Conservation (phyloP, 2,888 invertebrate species). For the Leptopilina drosophilae region DNA sequence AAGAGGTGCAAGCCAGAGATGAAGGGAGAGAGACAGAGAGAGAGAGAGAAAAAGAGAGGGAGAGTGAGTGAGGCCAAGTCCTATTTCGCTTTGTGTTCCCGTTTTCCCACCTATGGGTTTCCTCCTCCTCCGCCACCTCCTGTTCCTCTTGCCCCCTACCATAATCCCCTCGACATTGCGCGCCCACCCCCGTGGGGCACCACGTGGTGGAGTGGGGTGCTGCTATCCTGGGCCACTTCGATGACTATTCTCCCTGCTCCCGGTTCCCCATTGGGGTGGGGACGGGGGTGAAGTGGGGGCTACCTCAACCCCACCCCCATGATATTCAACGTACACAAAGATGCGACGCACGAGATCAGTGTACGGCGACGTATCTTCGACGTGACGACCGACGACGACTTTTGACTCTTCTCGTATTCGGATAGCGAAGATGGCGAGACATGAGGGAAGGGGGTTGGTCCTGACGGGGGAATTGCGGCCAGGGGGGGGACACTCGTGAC, state of each 20-base stretch:
- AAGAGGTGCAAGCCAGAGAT: conserved; percentile 45
- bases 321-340: conserved; percentile 41
- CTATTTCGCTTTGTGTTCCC: conserved; percentile 68
- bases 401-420: conserved; percentile 40
- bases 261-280: conserved; percentile 63
- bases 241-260: conserved; percentile 65
- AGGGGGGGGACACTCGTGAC: conserved; percentile 47
- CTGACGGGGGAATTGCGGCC: conserved; percentile 47
- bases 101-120: conserved; percentile 70
- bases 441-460: conserved; percentile 27
- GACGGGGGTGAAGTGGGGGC: conserved; percentile 67
- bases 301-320: conserved; percentile 48
- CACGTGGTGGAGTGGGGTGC: conserved; percentile 68
- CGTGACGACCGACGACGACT: conserved; percentile 41
- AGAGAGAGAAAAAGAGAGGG: conserved; percentile 55
- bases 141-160: conserved; percentile 54
- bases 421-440: conserved; percentile 27
- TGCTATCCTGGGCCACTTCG: conserved; percentile 66
- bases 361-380: conserved; percentile 33
- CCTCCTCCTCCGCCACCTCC: conserved; percentile 59
- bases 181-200: conserved; percentile 65
- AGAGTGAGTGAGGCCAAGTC: conserved; percentile 57
- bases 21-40: conserved; percentile 32
- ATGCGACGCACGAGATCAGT: conserved; percentile 9
- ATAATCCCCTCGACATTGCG: conserved; percentile 53